Evolutionary conservation across 2,797 vertebrate species (phyloP).

Genomic region (Fistularia tabacaria): DNA sequence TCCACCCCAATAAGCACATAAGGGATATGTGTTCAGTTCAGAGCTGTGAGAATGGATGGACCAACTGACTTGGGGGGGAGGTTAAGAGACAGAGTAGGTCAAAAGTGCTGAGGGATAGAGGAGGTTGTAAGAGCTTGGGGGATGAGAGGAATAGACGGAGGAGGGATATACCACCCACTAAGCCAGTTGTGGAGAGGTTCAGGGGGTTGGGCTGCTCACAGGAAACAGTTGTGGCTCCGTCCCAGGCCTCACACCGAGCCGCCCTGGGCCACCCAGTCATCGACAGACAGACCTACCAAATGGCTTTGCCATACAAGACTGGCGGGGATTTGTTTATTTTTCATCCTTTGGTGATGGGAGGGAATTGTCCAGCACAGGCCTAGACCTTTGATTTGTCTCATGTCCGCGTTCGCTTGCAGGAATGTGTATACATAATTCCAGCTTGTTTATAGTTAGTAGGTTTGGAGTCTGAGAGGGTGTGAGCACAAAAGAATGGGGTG

Average conservation of each 20-base stretch:
- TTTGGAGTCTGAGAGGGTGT: slow-evolving; percentile 55
- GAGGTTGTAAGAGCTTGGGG: slow-evolving; percentile 51
- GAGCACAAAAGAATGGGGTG: slow-evolving; percentile 24
- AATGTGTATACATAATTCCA: slow-evolving; percentile 66
- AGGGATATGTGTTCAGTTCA: slow-evolving; percentile 39
- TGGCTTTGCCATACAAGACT: slow-evolving; percentile 58
- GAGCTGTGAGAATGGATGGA: slow-evolving; percentile 47
- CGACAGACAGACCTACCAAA: slow-evolving; percentile 73
- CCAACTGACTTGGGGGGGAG: slow-evolving; percentile 19
- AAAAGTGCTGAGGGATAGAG: slow-evolving; percentile 28
- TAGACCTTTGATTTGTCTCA: slow-evolving; percentile 79
- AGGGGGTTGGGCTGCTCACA: slow-evolving; percentile 73
- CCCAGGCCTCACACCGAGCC: slow-evolving; percentile 80
- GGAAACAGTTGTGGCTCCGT: slow-evolving; percentile 80
- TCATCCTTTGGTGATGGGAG: slow-evolving; percentile 66
- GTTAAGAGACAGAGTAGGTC: slow-evolving; percentile 16
- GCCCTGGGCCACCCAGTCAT: slow-evolving; percentile 78
- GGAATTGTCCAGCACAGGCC: slow-evolving; percentile 69
- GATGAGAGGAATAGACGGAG: slow-evolving; percentile 49
- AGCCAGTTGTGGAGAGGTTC: slow-evolving; percentile 70
- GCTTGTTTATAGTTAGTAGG: slow-evolving; percentile 64
- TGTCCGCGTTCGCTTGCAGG: slow-evolving; percentile 66
- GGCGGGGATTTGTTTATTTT: slow-evolving; percentile 80
- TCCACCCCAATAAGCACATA: slow-evolving; percentile 1
- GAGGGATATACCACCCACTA: slow-evolving; percentile 80